Evolutionary conservation across 2,113 vertebrate genomes (phyloP).

Genomic region (Sinocyclocheilus maitianheensis): DNA sequence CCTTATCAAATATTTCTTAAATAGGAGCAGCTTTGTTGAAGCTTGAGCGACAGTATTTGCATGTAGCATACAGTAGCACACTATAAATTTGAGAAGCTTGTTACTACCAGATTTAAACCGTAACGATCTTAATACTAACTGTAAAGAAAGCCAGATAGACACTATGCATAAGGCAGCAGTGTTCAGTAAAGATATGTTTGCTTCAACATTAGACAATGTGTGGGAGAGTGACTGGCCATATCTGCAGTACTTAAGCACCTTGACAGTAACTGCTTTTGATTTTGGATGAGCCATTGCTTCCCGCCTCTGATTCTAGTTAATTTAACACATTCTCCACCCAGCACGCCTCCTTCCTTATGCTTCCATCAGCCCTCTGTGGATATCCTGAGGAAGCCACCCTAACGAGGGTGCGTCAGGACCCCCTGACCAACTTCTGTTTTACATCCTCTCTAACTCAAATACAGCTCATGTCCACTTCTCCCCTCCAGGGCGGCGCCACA

Average conservation of each 20-base stretch:
- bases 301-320: slow-evolving; percentile 10
- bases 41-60: neutral
- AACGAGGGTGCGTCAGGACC: slow-evolving; percentile 60
- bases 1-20: neutral
- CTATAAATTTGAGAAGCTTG: too few relatives aligned
- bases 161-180: neutral
- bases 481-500: neutral
- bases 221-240: neutral
- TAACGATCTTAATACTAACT: neutral
- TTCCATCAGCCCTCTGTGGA: slow-evolving; percentile 56
- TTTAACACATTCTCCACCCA: neutral
- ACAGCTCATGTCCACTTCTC: neutral
- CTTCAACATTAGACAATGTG: neutral
- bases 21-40: neutral
- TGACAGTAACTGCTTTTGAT: neutral
- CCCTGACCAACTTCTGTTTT: slow-evolving; percentile 59
- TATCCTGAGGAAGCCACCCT: slow-evolving; percentile 74
- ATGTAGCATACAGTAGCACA: neutral
- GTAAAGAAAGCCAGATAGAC: neutral
- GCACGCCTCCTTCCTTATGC: slow-evolving; percentile 48
- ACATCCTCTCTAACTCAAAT: slow-evolving; percentile 37
- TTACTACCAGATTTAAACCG: too few relatives aligned
- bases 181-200: neutral
- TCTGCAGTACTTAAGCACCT: neutral
- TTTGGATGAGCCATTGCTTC: slow-evolving; percentile 30